Conservation (phyloP, 2,113 vertebrate species). For the Cyanocitta stelleri region DNA sequence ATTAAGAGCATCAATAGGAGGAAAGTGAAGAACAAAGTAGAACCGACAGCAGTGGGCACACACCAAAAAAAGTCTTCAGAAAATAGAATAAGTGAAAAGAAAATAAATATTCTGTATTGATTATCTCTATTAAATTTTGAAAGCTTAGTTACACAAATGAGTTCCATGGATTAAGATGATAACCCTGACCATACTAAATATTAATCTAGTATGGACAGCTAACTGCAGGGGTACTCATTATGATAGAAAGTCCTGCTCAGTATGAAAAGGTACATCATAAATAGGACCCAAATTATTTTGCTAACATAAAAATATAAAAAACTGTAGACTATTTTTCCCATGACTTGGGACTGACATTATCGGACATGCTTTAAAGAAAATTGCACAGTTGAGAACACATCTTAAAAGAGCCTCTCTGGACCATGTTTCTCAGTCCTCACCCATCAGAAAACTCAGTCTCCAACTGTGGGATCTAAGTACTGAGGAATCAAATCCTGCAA, state of each 20-base stretch:
- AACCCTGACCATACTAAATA: background rate
- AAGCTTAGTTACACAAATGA: background rate
- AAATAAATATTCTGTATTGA: background rate
- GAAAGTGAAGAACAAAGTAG: conserved; percentile 40
- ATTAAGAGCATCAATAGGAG: conserved; percentile 35
- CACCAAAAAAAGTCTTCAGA: background rate
- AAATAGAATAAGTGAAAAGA: background rate
- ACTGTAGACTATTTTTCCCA: background rate
- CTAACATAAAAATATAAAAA: background rate
- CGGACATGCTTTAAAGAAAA: conserved; percentile 30
- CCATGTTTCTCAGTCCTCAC: background rate
- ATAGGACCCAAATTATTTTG: background rate
- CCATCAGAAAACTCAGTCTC: background rate
- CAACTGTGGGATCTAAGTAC: background rate
- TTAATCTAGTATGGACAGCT: background rate
- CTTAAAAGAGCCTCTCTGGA: background rate
- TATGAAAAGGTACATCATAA: background rate
- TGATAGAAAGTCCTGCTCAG: background rate
- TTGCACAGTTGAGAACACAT: background rate
- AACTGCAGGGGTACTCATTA: background rate
- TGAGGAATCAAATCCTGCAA: background rate
- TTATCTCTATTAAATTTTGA: background rate
- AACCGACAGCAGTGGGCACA: conserved; percentile 2
- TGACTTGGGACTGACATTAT: background rate
- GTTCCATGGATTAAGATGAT: background rate